These are phyloP conservation scores for Gracilinanus agilis DNA, from an alignment of 2,113 vertebrate genomes.

Conservation along the genomic window DNA sequence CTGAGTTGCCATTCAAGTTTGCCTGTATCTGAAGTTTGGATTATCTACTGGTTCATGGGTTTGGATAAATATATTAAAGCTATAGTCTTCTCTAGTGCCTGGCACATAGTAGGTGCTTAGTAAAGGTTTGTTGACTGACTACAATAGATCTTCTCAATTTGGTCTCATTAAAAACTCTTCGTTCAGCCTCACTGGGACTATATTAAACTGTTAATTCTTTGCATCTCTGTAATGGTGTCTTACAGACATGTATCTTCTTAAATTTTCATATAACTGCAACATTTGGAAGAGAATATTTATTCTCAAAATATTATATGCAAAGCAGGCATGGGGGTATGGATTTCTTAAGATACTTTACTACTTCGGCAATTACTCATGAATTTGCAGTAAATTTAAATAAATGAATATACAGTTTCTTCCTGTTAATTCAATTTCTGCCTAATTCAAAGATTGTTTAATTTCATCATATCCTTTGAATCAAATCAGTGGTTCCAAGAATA, in stretches of 20 bases:
- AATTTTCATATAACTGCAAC: slow-evolving; percentile 54
- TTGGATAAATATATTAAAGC: background rate
- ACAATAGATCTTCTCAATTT: background rate
- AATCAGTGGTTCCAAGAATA: slow-evolving; percentile 64
- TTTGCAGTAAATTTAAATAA: slow-evolving; percentile 70
- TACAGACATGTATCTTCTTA: slow-evolving; percentile 44
- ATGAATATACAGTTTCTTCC: slow-evolving; percentile 40
- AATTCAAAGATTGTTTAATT: slow-evolving; percentile 63
- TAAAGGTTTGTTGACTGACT: background rate
- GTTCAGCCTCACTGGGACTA: background rate
- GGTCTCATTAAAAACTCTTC: slow-evolving; percentile 10
- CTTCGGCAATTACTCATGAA: slow-evolving; percentile 64
- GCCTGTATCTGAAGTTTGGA: background rate
- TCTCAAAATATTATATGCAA: slow-evolving; percentile 49
- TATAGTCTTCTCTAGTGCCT: background rate
- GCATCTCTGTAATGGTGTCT: slow-evolving; percentile 14
- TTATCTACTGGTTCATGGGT: background rate
- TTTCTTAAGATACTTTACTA: slow-evolving; percentile 65
- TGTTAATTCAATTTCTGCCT: slow-evolving; percentile 61
- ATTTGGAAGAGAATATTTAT: slow-evolving; percentile 44
- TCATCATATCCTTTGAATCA: slow-evolving; percentile 60
- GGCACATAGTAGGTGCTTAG: background rate
- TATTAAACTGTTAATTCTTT: slow-evolving; percentile 8
- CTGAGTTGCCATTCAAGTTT: background rate
- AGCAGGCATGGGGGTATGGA: slow-evolving; percentile 45